These are phyloP conservation scores for Patagioenas fasciata DNA, from an alignment of 2,113 vertebrate genomes.

Conservation along the genomic window DNA sequence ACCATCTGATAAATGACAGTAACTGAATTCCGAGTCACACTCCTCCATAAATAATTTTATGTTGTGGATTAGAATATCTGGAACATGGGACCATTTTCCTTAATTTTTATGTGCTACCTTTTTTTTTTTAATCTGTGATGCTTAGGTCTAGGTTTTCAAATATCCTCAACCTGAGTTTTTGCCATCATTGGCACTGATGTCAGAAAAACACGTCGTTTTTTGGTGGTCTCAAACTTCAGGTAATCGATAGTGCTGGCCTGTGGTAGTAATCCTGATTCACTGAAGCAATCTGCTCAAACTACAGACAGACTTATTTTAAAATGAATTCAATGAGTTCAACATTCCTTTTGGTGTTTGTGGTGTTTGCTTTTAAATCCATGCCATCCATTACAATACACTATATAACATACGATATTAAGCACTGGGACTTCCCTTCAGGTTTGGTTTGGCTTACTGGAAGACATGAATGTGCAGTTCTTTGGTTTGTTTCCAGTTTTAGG, in stretches of 20 bases:
- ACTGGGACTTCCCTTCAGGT: not conserved
- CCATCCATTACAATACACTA: not conserved
- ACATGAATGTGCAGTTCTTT: not conserved
- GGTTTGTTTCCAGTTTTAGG: not conserved
- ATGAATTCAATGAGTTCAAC: not conserved
- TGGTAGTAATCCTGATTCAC: not conserved
- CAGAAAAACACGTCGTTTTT: not conserved
- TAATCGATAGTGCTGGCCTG: not conserved
- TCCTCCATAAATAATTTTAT: slow-evolving; percentile 37
- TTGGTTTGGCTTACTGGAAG: not conserved
- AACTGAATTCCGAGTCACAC: slow-evolving; percentile 36
- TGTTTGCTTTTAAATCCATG: not conserved
- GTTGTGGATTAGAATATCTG: slow-evolving; percentile 17
- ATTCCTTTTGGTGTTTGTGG: not conserved
- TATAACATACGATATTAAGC: not conserved
- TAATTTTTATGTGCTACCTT: not conserved
- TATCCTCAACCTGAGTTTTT: not conserved
- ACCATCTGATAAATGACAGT: slow-evolving; percentile 28
- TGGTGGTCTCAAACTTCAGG: not conserved
- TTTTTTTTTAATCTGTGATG: not conserved
- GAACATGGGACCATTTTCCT: not conserved
- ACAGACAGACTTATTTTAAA: not conserved
- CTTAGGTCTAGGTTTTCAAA: not conserved
- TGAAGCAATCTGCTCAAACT: not conserved
- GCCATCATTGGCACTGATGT: not conserved